Percentiles rank a stretch among this genome's conserved stretches.
Evolutionary conservation across 2,797 vertebrate genomes (phyloP).

Genomic region (Acropternis orthonyx): DNA sequence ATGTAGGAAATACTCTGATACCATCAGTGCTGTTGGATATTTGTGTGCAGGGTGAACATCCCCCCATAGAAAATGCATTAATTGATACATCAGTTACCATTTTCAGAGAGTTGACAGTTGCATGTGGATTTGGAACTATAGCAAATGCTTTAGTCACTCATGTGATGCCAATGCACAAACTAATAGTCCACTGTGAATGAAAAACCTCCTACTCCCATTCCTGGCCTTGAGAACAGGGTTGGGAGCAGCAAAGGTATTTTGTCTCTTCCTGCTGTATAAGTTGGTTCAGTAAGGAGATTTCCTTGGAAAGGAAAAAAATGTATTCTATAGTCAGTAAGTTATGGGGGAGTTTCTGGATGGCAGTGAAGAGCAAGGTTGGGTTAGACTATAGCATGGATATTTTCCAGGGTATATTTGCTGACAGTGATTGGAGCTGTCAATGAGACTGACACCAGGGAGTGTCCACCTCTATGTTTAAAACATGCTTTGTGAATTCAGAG

Average conservation of each 20-base stretch:
- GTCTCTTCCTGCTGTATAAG: background rate
- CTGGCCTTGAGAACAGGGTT: background rate
- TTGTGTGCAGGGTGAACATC: background rate
- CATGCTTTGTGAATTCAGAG: background rate
- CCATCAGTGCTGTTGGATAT: background rate
- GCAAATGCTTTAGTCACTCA: background rate
- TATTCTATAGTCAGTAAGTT: background rate
- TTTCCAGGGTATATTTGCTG: background rate
- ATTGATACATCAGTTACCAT: background rate
- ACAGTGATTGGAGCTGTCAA: background rate
- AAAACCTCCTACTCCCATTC: background rate
- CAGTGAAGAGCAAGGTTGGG: background rate
- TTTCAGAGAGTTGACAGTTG: background rate
- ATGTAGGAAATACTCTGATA: background rate
- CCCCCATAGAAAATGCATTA: background rate
- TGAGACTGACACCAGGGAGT: background rate
- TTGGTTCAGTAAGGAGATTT: background rate
- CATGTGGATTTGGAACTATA: background rate
- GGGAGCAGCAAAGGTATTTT: background rate
- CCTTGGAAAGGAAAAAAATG: background rate
- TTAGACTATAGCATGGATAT: background rate
- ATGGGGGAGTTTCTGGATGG: background rate
- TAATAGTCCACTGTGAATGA: background rate
- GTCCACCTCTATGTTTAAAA: background rate
- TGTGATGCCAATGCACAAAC: background rate